phyloP scores from a whole-genome alignment of 2,797 vertebrate genomes.

The Liasis olivaceus region DNA sequence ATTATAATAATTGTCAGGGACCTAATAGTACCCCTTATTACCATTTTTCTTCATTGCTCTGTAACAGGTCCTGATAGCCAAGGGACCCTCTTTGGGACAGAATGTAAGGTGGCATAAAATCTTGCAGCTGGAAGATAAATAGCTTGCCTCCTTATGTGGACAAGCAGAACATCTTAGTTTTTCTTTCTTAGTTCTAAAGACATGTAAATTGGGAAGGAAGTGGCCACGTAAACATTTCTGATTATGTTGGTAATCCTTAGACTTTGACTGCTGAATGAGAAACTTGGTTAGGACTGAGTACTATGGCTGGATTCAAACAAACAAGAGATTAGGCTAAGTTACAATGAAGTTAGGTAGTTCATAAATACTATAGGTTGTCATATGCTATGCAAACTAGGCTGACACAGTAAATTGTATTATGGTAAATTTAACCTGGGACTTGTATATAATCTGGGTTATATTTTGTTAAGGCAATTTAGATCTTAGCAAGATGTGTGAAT shows the following conservation, averaged over 20 bases:
- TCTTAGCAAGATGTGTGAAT: not conserved
- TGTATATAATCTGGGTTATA: not conserved
- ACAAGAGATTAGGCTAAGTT: not conserved
- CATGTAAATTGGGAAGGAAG: not conserved
- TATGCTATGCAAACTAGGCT: not conserved
- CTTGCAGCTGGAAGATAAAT: not conserved
- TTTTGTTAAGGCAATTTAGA: not conserved
- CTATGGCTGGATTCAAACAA: not conserved
- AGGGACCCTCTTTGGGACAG: not conserved
- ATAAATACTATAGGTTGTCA: not conserved
- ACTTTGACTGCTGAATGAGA: not conserved
- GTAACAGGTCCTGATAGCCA: not conserved
- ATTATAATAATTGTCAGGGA: not conserved
- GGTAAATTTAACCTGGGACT: not conserved
- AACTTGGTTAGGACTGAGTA: not conserved
- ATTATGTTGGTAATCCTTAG: not conserved
- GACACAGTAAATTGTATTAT: not conserved
- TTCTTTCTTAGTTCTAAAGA: not conserved
- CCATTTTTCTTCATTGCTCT: not conserved
- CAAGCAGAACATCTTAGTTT: not conserved
- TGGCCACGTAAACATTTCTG: not conserved
- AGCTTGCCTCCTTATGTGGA: not conserved
- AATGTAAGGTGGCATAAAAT: not conserved
- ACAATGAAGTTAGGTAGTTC: not conserved
- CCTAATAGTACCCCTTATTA: not conserved